Percentiles rank a stretch among this genome's conserved stretches.
These are phyloP conservation scores for Corythornis cristatus DNA, from an alignment of 2,113 vertebrate species.

Conservation along the genomic window DNA sequence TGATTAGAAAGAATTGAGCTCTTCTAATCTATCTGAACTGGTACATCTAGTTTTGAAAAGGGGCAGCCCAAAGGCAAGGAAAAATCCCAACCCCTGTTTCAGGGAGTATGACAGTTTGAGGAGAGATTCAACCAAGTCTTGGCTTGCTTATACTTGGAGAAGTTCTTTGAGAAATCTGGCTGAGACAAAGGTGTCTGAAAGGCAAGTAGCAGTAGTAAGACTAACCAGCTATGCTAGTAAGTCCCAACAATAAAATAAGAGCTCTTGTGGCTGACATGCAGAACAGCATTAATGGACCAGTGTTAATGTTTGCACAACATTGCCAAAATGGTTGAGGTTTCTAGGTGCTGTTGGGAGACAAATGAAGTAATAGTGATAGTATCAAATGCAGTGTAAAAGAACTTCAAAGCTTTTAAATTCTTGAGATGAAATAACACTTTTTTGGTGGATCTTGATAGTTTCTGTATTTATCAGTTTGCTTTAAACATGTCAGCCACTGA, in stretches of 20 bases:
- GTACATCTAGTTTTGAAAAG: conserved; percentile 16
- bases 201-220: background rate
- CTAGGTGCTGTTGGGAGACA: background rate
- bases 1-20: background rate
- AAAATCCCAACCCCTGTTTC: background rate
- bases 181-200: background rate
- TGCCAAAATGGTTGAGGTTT: background rate
- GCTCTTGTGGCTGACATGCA: background rate
- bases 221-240: background rate
- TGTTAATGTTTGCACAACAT: background rate
- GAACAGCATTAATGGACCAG: background rate
- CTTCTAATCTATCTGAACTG: background rate
- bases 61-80: background rate
- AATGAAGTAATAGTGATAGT: background rate
- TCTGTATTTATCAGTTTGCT: background rate
- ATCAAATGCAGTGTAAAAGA: background rate
- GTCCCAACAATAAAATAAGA: background rate
- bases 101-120: background rate
- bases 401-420: background rate
- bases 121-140: background rate
- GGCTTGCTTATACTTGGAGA: background rate
- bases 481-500: background rate
- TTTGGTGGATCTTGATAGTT: background rate
- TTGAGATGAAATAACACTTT: background rate
- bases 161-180: background rate